These are phyloP conservation scores for Eilema caniola DNA, from an alignment of 2,888 invertebrate genomes.

Conservation along the genomic window DNA sequence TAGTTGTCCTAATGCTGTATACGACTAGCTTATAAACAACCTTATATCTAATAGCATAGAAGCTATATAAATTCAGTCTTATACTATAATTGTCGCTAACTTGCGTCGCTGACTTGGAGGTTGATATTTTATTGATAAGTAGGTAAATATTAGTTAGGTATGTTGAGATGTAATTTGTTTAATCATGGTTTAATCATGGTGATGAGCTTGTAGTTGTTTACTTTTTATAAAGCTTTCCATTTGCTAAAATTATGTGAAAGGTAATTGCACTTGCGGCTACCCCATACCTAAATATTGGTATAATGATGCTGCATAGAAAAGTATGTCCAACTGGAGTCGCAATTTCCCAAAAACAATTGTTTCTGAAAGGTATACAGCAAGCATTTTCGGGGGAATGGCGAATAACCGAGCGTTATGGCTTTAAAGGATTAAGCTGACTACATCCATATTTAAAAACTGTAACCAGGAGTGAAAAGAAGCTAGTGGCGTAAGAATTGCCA, in stretches of 20 bases:
- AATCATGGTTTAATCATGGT: neutral
- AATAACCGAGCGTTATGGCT: too few relatives aligned
- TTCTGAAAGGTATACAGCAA: too few relatives aligned
- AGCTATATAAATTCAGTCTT: conserved; percentile 61
- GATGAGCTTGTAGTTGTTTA: neutral
- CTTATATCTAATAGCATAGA: conserved; percentile 15
- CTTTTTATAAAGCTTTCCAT: neutral
- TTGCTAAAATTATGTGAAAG: neutral
- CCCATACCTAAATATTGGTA: too few relatives aligned
- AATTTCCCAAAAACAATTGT: too few relatives aligned
- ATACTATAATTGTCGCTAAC: conserved; percentile 36
- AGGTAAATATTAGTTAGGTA: neutral
- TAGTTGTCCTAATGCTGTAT: neutral
- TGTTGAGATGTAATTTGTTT: neutral
- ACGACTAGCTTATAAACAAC: neutral
- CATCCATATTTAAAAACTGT: too few relatives aligned
- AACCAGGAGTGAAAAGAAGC: too few relatives aligned
- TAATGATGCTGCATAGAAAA: too few relatives aligned
- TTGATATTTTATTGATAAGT: neutral
- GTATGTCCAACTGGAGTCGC: too few relatives aligned
- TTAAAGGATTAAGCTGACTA: too few relatives aligned
- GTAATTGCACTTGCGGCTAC: too few relatives aligned
- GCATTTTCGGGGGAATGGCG: too few relatives aligned
- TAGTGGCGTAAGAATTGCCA: too few relatives aligned
- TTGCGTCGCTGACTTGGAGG: conserved; percentile 26